Conservation (phyloP, 1,140 invertebrate species). For the Musca vetustissima region DNA sequence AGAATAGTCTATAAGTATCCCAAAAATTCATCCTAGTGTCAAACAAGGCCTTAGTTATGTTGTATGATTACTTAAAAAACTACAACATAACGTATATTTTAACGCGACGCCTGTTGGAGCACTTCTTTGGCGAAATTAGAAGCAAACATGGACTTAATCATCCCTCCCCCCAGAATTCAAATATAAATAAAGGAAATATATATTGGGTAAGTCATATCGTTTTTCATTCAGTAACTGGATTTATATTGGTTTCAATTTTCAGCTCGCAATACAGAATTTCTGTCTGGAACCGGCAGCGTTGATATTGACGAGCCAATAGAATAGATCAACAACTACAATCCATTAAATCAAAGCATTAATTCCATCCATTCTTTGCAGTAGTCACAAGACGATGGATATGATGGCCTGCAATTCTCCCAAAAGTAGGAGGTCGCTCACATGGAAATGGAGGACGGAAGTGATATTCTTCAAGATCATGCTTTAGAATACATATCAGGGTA, state of each 20-base stretch:
- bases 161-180: constrained; percentile 38
- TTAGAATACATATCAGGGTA: constrained; percentile 17
- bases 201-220: neutral
- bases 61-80: constrained; percentile 9
- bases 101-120: constrained; percentile 36
- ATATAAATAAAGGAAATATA: constrained; percentile 29
- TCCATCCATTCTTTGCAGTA: no score
- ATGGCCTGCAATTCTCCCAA: neutral
- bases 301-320: neutral
- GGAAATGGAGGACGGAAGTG: neutral
- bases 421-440: neutral
- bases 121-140: constrained; percentile 40
- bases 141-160: constrained; percentile 36
- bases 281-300: neutral
- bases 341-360: no score
- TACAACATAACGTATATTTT: constrained; percentile 34
- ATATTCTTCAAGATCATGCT: constrained; percentile 14
- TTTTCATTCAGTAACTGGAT: neutral
- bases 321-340: no score
- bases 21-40: constrained; percentile 6
- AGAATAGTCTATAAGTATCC: neutral
- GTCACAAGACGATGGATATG: neutral
- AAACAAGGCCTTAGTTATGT: constrained; percentile 4
- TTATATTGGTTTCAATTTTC: no score
- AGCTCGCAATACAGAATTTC: neutral